Conservation (phyloP, 2,113 vertebrate species). For the Leiothrix lutea region DNA sequence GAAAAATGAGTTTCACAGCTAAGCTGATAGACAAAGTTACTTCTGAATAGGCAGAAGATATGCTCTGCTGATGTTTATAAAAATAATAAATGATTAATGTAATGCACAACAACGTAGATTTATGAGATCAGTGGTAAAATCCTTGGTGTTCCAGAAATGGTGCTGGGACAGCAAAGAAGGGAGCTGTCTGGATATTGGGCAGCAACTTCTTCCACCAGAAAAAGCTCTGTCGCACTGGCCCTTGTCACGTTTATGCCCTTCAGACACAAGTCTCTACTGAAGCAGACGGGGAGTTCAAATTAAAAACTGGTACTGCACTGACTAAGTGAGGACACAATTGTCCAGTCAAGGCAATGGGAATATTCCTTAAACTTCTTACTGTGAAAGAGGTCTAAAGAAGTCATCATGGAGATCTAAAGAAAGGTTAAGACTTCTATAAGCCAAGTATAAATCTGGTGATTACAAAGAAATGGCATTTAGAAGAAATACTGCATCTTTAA, state of each 20-base stretch:
- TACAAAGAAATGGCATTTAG: conserved; percentile 15
- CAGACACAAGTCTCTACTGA: not conserved
- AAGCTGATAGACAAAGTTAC: not conserved
- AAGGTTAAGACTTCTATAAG: conserved; percentile 20
- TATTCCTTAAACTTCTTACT: not conserved
- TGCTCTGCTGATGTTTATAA: not conserved
- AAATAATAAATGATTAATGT: not conserved
- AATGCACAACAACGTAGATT: not conserved
- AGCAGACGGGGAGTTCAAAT: fast-evolving
- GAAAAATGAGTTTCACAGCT: not conserved
- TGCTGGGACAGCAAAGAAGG: not conserved
- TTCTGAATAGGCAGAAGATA: not conserved
- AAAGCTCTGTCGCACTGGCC: not conserved
- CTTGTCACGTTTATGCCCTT: not conserved
- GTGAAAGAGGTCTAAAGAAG: not conserved
- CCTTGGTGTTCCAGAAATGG: not conserved
- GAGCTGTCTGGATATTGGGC: not conserved
- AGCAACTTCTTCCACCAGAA: not conserved
- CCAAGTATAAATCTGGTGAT: not conserved
- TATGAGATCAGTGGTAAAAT: not conserved
- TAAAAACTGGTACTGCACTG: not conserved
- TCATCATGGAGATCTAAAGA: not conserved
- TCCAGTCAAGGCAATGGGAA: not conserved
- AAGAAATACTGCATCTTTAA: not conserved
- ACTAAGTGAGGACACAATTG: not conserved